Base-by-base conservation (phyloP, 2,888 invertebrate genomes). In the Eristalis tenax region DNA sequence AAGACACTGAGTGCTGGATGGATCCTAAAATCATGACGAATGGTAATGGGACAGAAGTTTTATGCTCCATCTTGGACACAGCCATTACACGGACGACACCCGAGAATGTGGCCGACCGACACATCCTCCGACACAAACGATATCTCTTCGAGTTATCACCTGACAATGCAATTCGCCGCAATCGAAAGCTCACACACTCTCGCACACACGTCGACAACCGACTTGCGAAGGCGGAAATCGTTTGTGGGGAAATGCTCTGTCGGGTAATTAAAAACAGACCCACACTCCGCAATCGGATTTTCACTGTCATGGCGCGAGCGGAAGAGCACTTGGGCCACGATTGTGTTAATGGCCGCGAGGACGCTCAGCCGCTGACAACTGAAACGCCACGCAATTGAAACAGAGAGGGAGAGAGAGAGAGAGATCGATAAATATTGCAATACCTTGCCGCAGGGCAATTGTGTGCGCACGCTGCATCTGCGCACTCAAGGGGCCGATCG, bases 361-460 rank as follows among this genome's bases (percentile, higher is more conserved):
- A 15, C 23, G 50, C n/a, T 22, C 71, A 28, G 40, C 57, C 23
- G 61, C 75, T 76, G 78, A 70, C 86, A 82, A 83, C 38, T 83
- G 68, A 75, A 78, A 86, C 64, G 22, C 43, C 11, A 26, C 71
- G 18, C 18, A 38, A 10, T n/a, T 61, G 71, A 76, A 87, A 79
- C 8, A 32, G 5, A 32, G 32, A 32, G 2, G 4, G 4, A 4
- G 32, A 10, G 8, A 32, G 32, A 32, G 32, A 8, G 18, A 80
- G 50, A 50, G 50, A 50, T 83, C 87, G 79, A 83, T 83, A 87
- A 83, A 80, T 50, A 50, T 79, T 80, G 79, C 76, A 75, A 83
- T 82, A 86, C 69, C 78, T 78, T 64, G 64, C 80, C 65, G 65
- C 23, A 61, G 82, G 82, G 63, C 71, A 59, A 71, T 64, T 80